phyloP scores from a whole-genome alignment of 1,140 invertebrate species.

The Nilaparvata lugens region DNA sequence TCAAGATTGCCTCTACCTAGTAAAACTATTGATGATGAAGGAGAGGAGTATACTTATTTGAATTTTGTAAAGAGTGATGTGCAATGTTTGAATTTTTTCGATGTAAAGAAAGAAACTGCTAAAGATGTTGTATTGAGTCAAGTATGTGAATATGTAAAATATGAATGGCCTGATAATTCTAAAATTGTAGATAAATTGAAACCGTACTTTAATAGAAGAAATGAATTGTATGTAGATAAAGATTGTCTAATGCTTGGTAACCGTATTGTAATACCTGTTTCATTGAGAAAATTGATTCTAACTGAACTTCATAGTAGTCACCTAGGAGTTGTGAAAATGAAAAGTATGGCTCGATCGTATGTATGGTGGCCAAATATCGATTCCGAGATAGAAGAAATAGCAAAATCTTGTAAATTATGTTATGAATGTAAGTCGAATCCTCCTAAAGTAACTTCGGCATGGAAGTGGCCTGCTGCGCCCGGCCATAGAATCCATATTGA shows the following conservation, averaged over 20 bases:
- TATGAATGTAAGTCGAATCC: neutral
- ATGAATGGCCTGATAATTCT: conserved; percentile 6
- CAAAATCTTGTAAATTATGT: conserved; percentile 15
- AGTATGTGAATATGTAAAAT: neutral
- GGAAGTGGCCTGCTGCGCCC: too few species aligned
- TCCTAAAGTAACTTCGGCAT: neutral
- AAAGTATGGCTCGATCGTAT: conserved; percentile 31
- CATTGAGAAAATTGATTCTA: conserved; percentile 23
- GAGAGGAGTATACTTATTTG: neutral
- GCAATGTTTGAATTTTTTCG: neutral
- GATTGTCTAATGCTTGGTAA: conserved; percentile 15
- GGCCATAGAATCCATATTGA: neutral
- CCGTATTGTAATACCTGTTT: conserved; percentile 29
- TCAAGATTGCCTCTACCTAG: neutral
- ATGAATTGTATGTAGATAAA: conserved; percentile 9
- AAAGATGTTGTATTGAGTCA: conserved; percentile 3
- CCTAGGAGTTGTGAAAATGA: conserved; percentile 33
- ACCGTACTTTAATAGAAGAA: neutral
- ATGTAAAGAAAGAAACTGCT: neutral
- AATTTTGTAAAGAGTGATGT: neutral
- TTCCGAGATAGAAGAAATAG: conserved; percentile 27
- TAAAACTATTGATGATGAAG: conserved; percentile 3
- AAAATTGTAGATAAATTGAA: neutral
- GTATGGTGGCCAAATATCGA: conserved; percentile 36
- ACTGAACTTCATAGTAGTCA: conserved; percentile 32